Base-by-base conservation (phyloP, 2,113 vertebrate species). In the Dinomys branickii region DNA sequence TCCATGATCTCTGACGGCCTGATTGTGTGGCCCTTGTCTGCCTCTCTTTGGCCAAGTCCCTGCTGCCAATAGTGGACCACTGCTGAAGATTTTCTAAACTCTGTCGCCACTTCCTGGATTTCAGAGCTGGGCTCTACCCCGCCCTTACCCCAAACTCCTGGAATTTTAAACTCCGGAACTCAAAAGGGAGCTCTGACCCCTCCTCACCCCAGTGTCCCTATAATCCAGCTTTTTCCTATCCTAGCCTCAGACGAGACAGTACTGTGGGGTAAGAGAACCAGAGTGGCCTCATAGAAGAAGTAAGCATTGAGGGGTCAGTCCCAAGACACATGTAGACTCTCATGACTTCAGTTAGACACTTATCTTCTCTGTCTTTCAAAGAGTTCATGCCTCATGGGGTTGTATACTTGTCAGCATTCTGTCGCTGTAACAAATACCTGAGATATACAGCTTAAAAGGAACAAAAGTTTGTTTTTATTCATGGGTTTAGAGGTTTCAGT, bases 111-210 rank as follows among this genome's bases (percentile, higher is more conserved):
- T 94, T 95, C 69, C 90, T 90, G 82, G 67, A 90, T 87, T 78
- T 63, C 77, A 88, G 92, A 87, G 28, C 33, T 82, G 90, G 50
- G 26, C 22, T 77, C 81, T 77, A 22, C 56, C 16, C 9, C 65
- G 33, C 12, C 56, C 38, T 7, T 1, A 11, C 20, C 75, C 22
- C 19, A 67, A 33, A 33, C 9, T 81, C 93, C 73, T 94, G 26
- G 83, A 81, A 95, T 61, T 83, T 96, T 95, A 52, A 94, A 89
- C n/a, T 63, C 56, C n/a, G 82, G 71, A 89, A 87, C 47, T 54
- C 30, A 59, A 91, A 80, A 4, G 44, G 9, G 7, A 11, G 11
- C 8, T 12, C 61, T 6, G 0, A 30, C 10, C 69, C 35, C 61
- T 44, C 12, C 5, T n/a, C 35, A 33, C 9, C 12, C 35, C 65